Conservation (phyloP, 2,797 vertebrate genomes). For the Coranthus polyacanthus region DNA sequence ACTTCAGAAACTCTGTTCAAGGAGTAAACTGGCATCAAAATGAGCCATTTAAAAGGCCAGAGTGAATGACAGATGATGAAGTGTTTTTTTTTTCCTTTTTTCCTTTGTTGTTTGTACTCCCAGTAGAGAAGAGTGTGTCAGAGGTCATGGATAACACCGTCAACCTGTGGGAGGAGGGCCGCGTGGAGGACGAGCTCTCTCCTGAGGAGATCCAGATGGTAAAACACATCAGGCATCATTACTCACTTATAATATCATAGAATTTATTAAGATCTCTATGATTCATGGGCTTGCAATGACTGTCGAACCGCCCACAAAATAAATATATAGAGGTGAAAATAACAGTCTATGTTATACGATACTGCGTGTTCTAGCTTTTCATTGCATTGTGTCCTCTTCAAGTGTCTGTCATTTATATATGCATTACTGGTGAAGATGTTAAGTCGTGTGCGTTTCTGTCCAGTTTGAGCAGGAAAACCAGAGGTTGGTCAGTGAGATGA, state of each 20-base stretch:
- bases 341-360: too few relatives aligned
- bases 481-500: constrained; percentile 96
- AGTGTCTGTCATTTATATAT: not conserved
- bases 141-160: constrained; percentile 80
- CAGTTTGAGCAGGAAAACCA: constrained; percentile 99
- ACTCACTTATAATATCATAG: constrained; percentile 8
- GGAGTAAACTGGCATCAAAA: not conserved
- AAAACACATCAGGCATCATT: constrained; percentile 32
- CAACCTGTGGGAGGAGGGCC: constrained; percentile 88
- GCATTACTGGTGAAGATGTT: not conserved
- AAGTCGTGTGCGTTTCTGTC: constrained; percentile 46
- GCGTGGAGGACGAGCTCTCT: constrained; percentile 93
- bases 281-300: not conserved
- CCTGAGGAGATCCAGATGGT: constrained; percentile 99
- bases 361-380: not conserved
- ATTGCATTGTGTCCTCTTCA: not conserved
- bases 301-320: not conserved
- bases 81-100: constrained; percentile 13
- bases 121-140: constrained; percentile 84
- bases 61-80: not conserved
- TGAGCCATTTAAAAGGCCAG: not conserved
- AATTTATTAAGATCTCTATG: constrained; percentile 17
- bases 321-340: too few relatives aligned
- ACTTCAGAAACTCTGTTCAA: too few relatives aligned
- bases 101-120: not conserved